phyloP scores from a whole-genome alignment of 2,797 vertebrate genomes.

The Diplodus sargus region DNA sequence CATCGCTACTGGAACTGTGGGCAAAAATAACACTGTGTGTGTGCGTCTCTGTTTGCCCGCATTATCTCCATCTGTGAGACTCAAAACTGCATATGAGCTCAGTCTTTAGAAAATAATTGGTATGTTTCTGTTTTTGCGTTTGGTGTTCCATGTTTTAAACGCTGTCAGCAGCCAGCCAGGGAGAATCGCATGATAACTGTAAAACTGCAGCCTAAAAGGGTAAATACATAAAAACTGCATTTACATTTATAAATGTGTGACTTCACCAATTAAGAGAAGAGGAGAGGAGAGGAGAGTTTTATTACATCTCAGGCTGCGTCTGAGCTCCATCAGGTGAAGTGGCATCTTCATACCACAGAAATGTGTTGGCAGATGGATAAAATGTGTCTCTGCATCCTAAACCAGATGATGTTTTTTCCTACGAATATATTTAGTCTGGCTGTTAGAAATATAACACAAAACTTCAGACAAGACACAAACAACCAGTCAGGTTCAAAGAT shows the following conservation, averaged over 20 bases:
- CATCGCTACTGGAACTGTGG: conserved; percentile 50
- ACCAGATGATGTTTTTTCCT: conserved; percentile 10
- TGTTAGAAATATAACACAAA: conserved; percentile 19
- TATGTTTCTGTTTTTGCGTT: conserved; percentile 53
- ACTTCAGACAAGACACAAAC: conserved; percentile 19
- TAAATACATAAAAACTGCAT: conserved; percentile 24
- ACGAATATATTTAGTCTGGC: conserved; percentile 6
- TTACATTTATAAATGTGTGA: conserved; percentile 47
- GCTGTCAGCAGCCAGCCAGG: conserved; percentile 30
- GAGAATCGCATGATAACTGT: conserved; percentile 31
- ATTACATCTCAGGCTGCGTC: conserved; percentile 7
- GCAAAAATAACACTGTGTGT: conserved; percentile 44
- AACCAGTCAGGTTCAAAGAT: conserved; percentile 28
- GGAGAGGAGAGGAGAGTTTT: background rate
- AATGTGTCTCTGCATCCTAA: conserved; percentile 1
- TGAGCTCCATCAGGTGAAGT: conserved; percentile 23
- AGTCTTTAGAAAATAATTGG: conserved; percentile 62
- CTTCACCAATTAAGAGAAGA: conserved; percentile 31
- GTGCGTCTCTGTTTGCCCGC: conserved; percentile 25
- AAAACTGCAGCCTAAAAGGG: conserved; percentile 13
- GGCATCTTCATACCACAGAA: conserved; percentile 27
- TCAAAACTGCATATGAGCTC: conserved; percentile 17
- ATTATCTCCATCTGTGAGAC: conserved; percentile 38
- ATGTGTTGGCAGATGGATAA: conserved; percentile 29
- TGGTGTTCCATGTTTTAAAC: conserved; percentile 52